Conservation (phyloP, 2,888 invertebrate genomes). For the Silvanus unidentatus region DNA sequence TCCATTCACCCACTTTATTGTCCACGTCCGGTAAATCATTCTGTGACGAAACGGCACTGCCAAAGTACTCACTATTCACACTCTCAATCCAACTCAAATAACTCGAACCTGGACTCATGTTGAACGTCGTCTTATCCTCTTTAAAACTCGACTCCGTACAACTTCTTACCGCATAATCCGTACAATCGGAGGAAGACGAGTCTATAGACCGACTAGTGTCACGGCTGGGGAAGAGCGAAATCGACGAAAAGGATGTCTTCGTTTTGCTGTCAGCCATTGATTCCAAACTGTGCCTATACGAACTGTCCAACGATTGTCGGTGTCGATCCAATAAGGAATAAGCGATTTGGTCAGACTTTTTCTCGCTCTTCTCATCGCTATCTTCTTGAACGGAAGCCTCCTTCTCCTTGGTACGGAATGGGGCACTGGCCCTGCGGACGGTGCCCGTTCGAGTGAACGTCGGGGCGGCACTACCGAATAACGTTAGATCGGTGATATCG, state of each 20-base stretch:
- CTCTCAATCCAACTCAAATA: conserved; percentile 46
- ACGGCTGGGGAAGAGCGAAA: conserved; percentile 27
- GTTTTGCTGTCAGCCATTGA: conserved; percentile 43
- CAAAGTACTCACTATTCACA: conserved; percentile 40
- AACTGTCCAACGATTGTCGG: conserved; percentile 25
- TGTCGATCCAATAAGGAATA: conserved; percentile 14
- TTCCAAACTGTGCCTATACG: conserved; percentile 40
- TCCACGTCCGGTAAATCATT: conserved; percentile 31
- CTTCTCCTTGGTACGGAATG: conserved; percentile 25
- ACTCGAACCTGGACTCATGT: conserved; percentile 38
- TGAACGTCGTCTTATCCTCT: conserved; percentile 28
- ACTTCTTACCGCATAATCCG: conserved; percentile 37
- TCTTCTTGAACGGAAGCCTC: conserved; percentile 12
- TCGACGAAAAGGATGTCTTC: conserved; percentile 37
- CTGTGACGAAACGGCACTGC: conserved; percentile 24
- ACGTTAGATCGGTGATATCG: conserved; percentile 31
- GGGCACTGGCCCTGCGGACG: conserved; percentile 35
- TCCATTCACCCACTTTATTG: conserved; percentile 45
- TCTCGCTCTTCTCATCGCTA: conserved; percentile 11
- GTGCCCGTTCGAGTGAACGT: conserved; percentile 38
- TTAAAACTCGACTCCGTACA: conserved; percentile 23
- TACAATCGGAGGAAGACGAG: conserved; percentile 36
- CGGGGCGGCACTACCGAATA: conserved; percentile 36
- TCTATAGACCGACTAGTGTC: conserved; percentile 35
- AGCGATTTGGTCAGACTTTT: conserved; percentile 18